Evolutionary conservation across 2,113 vertebrate genomes (phyloP), one percentile per base, ranked within the genome.

Genomic region (Anoura caudifer): DNA sequence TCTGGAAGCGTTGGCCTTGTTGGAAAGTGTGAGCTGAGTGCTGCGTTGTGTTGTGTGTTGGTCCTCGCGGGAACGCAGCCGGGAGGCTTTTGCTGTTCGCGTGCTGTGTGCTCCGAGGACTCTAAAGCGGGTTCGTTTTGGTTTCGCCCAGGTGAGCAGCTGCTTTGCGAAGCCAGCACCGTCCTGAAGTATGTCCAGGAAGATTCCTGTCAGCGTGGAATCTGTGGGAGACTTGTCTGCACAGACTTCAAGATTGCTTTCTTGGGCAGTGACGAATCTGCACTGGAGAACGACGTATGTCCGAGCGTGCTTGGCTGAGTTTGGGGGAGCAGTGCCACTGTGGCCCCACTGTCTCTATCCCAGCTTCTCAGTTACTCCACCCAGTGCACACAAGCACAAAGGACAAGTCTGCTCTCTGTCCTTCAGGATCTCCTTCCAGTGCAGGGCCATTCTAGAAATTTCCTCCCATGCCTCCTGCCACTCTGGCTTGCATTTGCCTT

Each of bases 231-330:
- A 13, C 99, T 99, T 0, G 94, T 99, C 52, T 99, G 99, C 98
- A 99, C 99, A 33, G 99, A 99, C 98, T 99, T 99, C 93, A 99
- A 99, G 93, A 99, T 99, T 84, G 98, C 99, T 75, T 99, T 99
- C 97, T 90, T 99, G 95, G 98, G 98, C 0, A 98, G 99, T 33
- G 98, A 99, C 4, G 98, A 99, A 84, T 94, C 96, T 6, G 36
- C 97, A 20, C 70, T 97, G 69, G 98, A 99, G 31, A 98, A 98
- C 63, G 98, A 97, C 36, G 99, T 99, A 98, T 2, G 95, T 93
- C 19, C 8, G 22, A 41, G 50, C 73, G 31, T 17, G 0, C 43
- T 38, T 65, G 92, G 33, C 43, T 19, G 59, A 33, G 19, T 96
- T 12, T 28, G 31, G 24, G 41, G 59, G 47, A n/a, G 61, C 2